A percentile compares a stretch with the other conserved stretches of the same genome.
These are phyloP conservation scores for Zygothrica quintamaculata DNA, from an alignment of 2,888 invertebrate species.

Conservation along the genomic window DNA sequence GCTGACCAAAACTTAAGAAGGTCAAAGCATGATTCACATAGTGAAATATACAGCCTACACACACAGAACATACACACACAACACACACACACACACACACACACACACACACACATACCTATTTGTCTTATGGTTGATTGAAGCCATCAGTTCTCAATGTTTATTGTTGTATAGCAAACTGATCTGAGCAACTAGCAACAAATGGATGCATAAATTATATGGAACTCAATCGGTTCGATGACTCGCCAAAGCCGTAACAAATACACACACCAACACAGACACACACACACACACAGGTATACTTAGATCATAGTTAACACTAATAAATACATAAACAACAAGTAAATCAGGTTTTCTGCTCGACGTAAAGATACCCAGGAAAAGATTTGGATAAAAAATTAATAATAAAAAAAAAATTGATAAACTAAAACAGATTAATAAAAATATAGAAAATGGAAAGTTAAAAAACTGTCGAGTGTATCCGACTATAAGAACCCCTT, in stretches of 20 bases:
- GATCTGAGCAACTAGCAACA: conserved; percentile 6
- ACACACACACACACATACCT: conserved; percentile 11
- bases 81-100: conserved; percentile 3
- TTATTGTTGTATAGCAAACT: conserved; percentile 49
- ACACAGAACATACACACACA: conserved; percentile 35
- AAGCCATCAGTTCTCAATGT: conserved; percentile 59
- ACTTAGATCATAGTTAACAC: conserved; percentile 2
- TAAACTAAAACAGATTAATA: too few relatives aligned
- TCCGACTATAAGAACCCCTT: too few relatives aligned
- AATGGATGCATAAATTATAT: conserved; percentile 58
- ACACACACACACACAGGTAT: conserved; percentile 37
- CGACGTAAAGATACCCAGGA: conserved; percentile 3
- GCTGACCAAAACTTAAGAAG: conserved; percentile 48
- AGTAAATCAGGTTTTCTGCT: not conserved
- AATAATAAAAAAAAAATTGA: too few relatives aligned
- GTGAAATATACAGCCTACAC: not conserved
- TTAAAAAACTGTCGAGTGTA: too few relatives aligned
- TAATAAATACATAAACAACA: too few relatives aligned
- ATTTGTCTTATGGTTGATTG: conserved; percentile 48
- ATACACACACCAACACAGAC: conserved; percentile 34
- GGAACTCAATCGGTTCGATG: conserved; percentile 42
- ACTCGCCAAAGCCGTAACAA: conserved; percentile 33
- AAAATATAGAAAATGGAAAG: too few relatives aligned
- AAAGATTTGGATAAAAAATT: too few relatives aligned
- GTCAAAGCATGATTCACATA: conserved; percentile 55